phyloP scores from a whole-genome alignment of 1,140 invertebrate species.

The Drosophila subpulchrella region DNA sequence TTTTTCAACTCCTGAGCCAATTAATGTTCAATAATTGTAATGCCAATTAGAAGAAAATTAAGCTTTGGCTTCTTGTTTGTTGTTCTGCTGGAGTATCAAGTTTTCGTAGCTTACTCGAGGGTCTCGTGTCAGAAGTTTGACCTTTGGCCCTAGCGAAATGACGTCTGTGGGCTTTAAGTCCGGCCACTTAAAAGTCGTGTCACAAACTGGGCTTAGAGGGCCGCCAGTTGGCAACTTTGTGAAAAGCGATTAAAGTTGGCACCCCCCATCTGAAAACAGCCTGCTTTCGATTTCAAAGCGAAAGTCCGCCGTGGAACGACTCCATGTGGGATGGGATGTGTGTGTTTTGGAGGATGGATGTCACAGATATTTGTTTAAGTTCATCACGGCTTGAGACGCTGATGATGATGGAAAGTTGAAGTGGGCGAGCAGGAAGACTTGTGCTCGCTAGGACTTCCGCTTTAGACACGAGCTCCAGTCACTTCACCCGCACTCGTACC shows the following conservation, averaged over 20 bases:
- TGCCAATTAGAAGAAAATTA: constrained; percentile 35
- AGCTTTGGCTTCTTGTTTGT: constrained; percentile 1
- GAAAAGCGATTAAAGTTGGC: constrained; percentile 30
- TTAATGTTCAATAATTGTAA: constrained; percentile 39
- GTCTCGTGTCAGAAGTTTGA: constrained; percentile 36
- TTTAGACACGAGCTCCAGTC: constrained; percentile 63
- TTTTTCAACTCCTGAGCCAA: constrained; percentile 29
- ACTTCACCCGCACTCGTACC: not conserved
- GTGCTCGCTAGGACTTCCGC: constrained; percentile 71
- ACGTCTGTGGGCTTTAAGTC: constrained; percentile 22
- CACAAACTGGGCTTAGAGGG: constrained; percentile 30
- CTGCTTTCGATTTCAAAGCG: constrained; percentile 38
- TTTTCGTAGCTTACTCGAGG: constrained; percentile 1
- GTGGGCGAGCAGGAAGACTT: constrained; percentile 33
- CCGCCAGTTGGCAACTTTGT: constrained; percentile 37
- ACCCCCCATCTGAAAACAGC: not conserved
- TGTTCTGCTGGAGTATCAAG: not conserved
- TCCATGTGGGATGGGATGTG: not conserved
- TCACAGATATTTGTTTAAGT: constrained; percentile 39
- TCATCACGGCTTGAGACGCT: constrained; percentile 23
- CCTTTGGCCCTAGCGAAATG: constrained; percentile 39
- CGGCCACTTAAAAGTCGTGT: constrained; percentile 42
- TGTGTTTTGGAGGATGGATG: constrained; percentile 4
- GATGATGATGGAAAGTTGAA: constrained; percentile 26
- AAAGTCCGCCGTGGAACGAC: constrained; percentile 11